Conservation (phyloP, 2,113 vertebrate species). For the Seriola dumerili region DNA sequence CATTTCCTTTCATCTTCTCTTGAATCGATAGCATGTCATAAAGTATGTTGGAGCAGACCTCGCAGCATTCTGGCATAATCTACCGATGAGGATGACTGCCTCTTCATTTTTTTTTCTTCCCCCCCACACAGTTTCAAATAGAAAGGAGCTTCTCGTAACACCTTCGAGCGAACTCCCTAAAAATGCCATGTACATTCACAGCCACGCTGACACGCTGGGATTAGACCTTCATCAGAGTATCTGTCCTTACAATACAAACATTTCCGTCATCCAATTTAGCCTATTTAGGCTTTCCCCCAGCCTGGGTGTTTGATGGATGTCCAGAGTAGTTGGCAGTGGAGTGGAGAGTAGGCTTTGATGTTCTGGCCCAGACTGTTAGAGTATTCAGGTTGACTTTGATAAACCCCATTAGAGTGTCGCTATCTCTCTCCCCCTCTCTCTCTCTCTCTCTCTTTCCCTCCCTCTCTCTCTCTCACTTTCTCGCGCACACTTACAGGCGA, state of each 20-base stretch:
- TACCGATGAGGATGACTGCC: constrained; percentile 24
- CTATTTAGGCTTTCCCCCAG: constrained; percentile 53
- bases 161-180: constrained; percentile 10
- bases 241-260: constrained; percentile 62
- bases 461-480: constrained; percentile 8
- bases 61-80: constrained; percentile 49
- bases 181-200: constrained; percentile 49
- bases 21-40: constrained; percentile 75
- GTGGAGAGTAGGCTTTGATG: constrained; percentile 67
- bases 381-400: constrained; percentile 82
- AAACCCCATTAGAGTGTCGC: constrained; percentile 71
- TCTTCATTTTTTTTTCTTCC: background rate
- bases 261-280: constrained; percentile 65
- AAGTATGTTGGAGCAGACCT: constrained; percentile 65
- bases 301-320: constrained; percentile 64
- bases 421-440: constrained; percentile 28
- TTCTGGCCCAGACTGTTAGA: constrained; percentile 65
- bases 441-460: constrained; percentile 31
- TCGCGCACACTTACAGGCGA: constrained; percentile 38
- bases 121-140: constrained; percentile 15
- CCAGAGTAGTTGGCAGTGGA: constrained; percentile 57
- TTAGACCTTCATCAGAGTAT: constrained; percentile 56
- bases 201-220: constrained; percentile 26
- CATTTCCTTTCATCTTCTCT: constrained; percentile 76
- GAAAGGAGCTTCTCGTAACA: constrained; percentile 37